Conservation (phyloP, 2,797 vertebrate species). For the Chelmon rostratus region DNA sequence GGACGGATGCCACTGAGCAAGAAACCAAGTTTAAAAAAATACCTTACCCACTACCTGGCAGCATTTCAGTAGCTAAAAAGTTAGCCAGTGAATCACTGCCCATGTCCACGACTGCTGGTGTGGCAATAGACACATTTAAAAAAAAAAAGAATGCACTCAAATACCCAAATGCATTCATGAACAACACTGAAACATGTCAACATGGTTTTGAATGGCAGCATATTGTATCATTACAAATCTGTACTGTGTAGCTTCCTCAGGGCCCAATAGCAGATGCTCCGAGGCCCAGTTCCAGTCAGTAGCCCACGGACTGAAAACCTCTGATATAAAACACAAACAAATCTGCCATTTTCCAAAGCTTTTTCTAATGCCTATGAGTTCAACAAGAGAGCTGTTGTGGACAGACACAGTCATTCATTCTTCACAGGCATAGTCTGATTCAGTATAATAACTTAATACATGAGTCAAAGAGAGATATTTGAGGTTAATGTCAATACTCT, state of each 20-base stretch:
- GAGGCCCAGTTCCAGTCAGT: not conserved
- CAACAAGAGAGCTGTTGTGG: not conserved
- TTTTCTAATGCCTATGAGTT: conserved; percentile 10
- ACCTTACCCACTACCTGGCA: not conserved
- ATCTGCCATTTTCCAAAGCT: no score
- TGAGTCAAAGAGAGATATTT: conserved; percentile 29
- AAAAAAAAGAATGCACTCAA: not conserved
- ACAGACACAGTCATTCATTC: no score
- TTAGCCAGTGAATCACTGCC: no score
- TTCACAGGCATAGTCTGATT: not conserved
- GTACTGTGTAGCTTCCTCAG: not conserved
- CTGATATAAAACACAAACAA: not conserved
- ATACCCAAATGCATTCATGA: not conserved
- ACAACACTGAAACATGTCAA: not conserved
- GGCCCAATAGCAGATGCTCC: not conserved
- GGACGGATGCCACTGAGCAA: not conserved
- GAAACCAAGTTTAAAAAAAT: not conserved
- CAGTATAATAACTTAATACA: conserved; percentile 9
- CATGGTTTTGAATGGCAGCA: not conserved
- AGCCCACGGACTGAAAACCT: not conserved
- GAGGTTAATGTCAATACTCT: conserved; percentile 48
- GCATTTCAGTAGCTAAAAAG: not conserved
- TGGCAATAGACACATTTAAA: not conserved
- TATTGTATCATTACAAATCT: not conserved
- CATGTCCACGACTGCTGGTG: not conserved